Percentiles rank a stretch among this genome's conserved stretches.
phyloP scores from a whole-genome alignment of 2,888 invertebrate genomes.

The Trachelus stipa region DNA sequence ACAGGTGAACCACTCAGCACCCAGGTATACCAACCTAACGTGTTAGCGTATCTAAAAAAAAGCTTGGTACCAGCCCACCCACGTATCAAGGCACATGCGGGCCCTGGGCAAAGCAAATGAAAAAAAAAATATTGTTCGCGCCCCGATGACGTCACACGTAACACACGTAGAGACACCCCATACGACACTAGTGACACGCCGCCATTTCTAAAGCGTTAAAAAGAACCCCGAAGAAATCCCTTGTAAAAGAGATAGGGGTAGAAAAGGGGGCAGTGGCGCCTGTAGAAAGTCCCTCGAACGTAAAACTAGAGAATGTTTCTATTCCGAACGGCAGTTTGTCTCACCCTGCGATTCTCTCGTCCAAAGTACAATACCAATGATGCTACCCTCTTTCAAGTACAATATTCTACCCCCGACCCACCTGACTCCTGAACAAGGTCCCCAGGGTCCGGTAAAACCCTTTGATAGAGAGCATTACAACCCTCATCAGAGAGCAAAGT shows the following conservation, averaged over 20 bases:
- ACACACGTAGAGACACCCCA: neutral
- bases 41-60: neutral
- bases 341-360: conserved; percentile 15
- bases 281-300: neutral
- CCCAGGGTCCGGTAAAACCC: neutral
- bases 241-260: neutral
- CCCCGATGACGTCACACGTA: neutral
- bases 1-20: neutral
- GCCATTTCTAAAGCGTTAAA: conserved; percentile 14
- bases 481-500: neutral
- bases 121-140: neutral
- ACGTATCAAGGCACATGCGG: neutral
- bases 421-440: neutral
- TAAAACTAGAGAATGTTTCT: conserved; percentile 14
- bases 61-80: neutral
- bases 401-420: neutral
- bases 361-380: conserved; percentile 21
- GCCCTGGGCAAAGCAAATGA: neutral
- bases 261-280: neutral
- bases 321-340: conserved; percentile 14
- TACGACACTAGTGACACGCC: neutral
- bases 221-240: conserved; percentile 2
- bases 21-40: neutral
- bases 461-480: neutral
- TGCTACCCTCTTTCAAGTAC: conserved; percentile 2